Base-by-base conservation (phyloP, 2,888 invertebrate genomes). In the Metellina segmentata region DNA sequence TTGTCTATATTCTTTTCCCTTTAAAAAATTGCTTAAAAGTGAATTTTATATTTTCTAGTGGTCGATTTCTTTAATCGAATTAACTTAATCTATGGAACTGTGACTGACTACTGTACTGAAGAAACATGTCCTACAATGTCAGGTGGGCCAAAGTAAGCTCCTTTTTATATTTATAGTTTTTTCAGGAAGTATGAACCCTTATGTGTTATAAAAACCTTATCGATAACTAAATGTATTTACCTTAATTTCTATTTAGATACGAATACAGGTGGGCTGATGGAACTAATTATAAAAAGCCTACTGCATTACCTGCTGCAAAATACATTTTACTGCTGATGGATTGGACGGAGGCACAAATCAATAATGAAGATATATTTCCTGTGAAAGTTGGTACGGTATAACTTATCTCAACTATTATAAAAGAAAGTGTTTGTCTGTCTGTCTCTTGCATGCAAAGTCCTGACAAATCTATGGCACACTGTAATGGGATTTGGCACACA, bases 41-140 rank as follows among this genome's bases (percentile, higher is more conserved):
- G 34, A 34, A 34, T 85, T 48, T 48, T 53, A 16, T 75, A 16
- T 75, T 72, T 69, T 81, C 0, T 51, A 93, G 93, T 98, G 94
- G 98, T 98, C 69, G 98, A 98, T 94, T 98, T 98, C 95, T 98
- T 98, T 95, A 98, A 98, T 95, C 96, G 98, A 94, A 98, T 98
- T 94, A 98, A 98, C 95, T 95, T 98, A 74, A 97, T 98, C 94
- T 98, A 98, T 95, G 98, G 98, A 9, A 98, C 98, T 0, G 97
- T 98, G 49, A 97, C 97, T 6, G 97, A 98, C 94, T 97, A 96
- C 94, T 98, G 98, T 94, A 97, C 97, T 61, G 97, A 96, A 93
- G 96, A 96, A 92, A 96, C 97, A 1, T 98, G 98, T 94, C 98
- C 98, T 0, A 97, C 97, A 0, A 98, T 98, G 98, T 97, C 97